Base-by-base conservation (phyloP, 2,113 vertebrate genomes). In the Nesoenas mayeri region DNA sequence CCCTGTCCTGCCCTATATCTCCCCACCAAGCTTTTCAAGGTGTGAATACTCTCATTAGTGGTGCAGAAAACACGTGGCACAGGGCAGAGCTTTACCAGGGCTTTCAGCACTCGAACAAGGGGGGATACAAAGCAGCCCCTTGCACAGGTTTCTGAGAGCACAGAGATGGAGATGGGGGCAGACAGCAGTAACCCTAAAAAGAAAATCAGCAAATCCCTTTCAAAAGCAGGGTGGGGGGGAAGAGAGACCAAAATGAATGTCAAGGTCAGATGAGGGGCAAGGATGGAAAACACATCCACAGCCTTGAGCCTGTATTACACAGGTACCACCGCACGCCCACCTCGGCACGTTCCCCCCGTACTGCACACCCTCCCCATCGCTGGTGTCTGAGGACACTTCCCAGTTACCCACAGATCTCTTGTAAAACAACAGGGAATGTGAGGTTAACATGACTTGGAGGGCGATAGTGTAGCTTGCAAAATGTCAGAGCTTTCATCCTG, bases 401-500 rank as follows among this genome's bases (percentile, higher is more conserved):
- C 91, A 57, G 93, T 22, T 83, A 40, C 67, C 83, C 2, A 31
- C 85, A 71, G 93, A 82, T 88, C 91, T 85, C 94, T 92, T 94
- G 95, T 93, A 96, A 95, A 97, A 95, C 96, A 96, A 93, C 89
- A 51, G 86, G 88, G 86, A 96, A 20, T 11, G 89, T 54, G 4
- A 58, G 95, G 86, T 84, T 83, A 90, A 96, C 96, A 93, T 1
- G 87, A 51, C 87, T 80, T 15, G 1, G 85, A 42, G n/a, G 72
- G 91, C 70, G 79, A 95, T 94, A 92, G 92, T 12, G 13, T 51
- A 32, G 93, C 91, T 90, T 42, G 83, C 89, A 12, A 94, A 97
- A 93, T 86, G 93, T 94, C 93, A 96, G 73, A 47, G 95, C 96
- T 97, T 97, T 97, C 95, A 96, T 96, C 89, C 94, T 60, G 87